Evolutionary conservation across 2,113 vertebrate species (phyloP).

Genomic region (Centrocercus urophasianus): DNA sequence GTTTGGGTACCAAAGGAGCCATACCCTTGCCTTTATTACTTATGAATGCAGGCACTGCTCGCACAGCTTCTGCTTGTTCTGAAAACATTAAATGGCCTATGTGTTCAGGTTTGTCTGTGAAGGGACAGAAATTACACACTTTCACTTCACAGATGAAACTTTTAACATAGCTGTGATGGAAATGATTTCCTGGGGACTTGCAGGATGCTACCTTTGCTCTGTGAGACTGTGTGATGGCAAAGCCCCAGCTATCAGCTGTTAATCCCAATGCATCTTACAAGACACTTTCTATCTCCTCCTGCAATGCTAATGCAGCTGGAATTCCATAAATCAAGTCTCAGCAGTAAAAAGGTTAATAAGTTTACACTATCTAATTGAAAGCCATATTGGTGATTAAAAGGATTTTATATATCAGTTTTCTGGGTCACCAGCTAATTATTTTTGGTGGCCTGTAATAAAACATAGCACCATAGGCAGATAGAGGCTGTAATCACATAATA

Average conservation of each 20-base stretch:
- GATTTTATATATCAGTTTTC: conserved; percentile 83
- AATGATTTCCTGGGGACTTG: conserved; percentile 19
- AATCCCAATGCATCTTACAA: conserved; percentile 55
- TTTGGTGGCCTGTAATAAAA: conserved; percentile 80
- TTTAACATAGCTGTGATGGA: background rate
- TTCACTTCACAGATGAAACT: background rate
- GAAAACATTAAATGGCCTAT: background rate
- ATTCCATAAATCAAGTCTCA: conserved; percentile 82
- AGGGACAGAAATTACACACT: background rate
- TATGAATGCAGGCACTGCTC: background rate
- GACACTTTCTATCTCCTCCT: conserved; percentile 69
- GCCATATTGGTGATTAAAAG: conserved; percentile 85
- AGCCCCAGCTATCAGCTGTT: conserved; percentile 54
- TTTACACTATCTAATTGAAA: conserved; percentile 84
- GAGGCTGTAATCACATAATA: conserved; percentile 69
- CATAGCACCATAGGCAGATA: conserved; percentile 59
- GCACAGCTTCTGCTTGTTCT: background rate
- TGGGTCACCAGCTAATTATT: conserved; percentile 85
- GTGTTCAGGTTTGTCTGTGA: background rate
- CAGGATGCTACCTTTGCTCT: conserved; percentile 21
- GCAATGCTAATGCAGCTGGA: conserved; percentile 74
- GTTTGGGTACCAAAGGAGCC: background rate
- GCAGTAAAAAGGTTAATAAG: conserved; percentile 86
- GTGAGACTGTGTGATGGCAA: background rate
- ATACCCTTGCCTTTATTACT: background rate